A percentile compares a stretch with the other conserved stretches of the same genome.
These are phyloP conservation scores for Andrena marginata DNA, from an alignment of 2,888 invertebrate species.

Conservation along the genomic window DNA sequence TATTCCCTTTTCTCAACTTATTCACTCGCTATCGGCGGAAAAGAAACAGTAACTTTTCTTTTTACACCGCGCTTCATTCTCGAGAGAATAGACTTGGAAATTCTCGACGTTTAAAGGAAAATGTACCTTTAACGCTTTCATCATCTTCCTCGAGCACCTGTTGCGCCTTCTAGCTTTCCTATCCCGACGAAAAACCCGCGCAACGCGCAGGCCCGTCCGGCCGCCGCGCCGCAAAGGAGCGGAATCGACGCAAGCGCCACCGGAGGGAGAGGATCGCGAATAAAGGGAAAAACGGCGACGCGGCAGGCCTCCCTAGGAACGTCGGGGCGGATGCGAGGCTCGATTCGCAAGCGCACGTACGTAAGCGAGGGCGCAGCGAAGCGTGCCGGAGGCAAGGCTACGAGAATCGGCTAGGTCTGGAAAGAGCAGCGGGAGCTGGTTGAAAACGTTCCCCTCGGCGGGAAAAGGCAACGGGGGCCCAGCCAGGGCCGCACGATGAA, in stretches of 20 bases:
- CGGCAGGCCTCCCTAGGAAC: slow-evolving; percentile 2
- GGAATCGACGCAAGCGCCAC: neutral
- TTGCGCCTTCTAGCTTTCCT: too few relatives aligned
- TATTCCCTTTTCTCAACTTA: too few relatives aligned
- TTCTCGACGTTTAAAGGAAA: too few relatives aligned
- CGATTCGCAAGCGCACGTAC: slow-evolving; percentile 46
- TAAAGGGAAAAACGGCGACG: neutral
- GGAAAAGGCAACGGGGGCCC: slow-evolving; percentile 40
- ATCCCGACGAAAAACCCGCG: too few relatives aligned
- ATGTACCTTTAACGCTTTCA: too few relatives aligned
- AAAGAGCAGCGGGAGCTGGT: slow-evolving; percentile 34
- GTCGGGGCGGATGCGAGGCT: slow-evolving; percentile 32
- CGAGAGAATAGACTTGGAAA: too few relatives aligned
- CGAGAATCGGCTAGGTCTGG: slow-evolving; percentile 54
- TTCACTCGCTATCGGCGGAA: too few relatives aligned
- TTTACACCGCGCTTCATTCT: too few relatives aligned
- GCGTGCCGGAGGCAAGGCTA: slow-evolving; percentile 71
- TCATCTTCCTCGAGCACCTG: too few relatives aligned
- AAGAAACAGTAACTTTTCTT: too few relatives aligned
- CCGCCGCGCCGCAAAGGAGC: too few relatives aligned
- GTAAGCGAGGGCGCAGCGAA: slow-evolving; percentile 62
- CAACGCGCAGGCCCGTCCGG: too few relatives aligned
- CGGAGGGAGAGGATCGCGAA: neutral
- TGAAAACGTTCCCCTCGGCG: slow-evolving; percentile 7
- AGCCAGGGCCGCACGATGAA: slow-evolving; percentile 53